Evolutionary conservation across 1,140 invertebrate genomes (phyloP), one percentile per base, ranked within the genome.

Genomic region (Cydia splendana): DNA sequence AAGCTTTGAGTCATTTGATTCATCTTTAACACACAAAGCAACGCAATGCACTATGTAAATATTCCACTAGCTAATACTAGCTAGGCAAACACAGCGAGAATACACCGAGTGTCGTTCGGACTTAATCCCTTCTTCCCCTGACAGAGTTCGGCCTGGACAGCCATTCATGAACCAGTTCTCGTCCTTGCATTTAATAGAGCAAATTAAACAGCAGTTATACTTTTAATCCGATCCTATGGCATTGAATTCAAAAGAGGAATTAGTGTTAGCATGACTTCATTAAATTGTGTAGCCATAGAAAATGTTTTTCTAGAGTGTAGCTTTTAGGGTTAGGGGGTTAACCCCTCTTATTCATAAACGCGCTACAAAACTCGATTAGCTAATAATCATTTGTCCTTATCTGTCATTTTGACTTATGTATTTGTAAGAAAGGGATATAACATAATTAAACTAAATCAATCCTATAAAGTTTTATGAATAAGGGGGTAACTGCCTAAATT

Each of bases 181-280:
- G 67, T 34, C 67, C 67, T 71, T 71, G 67, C 67, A 20, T 71
- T 71, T 42, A 67, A 67, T 67, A 10, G 57, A 62, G 20, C 57
- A 62, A 62, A 62, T 62, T 62, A 62, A 62, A 62, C 20, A 62
- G 18, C 57, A 62, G 57, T 62, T 62, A 24, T 24, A 62, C 15
- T 62, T 24, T 20, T 62, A 62, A 62, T 62, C 57, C 57, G 18
- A 62, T 62, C 57, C 24, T 24, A 62, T 24, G 20, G n/a, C 57
- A 24, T 24, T 24, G 20, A 62, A 62, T n/a, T 24, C 18, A 10
- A 24, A 9, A 62, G 57, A 24, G n/a, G 53, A 18, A 57, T 24
- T 57, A 24, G 18, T 62, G 53, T 20, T 20, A 20, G 53, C 9
- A 53, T 53, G 5, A 57, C 53, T 57, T 57, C n/a, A 57, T 5